These are phyloP conservation scores for Athene noctua DNA, from an alignment of 2,113 vertebrate genomes.

Conservation along the genomic window DNA sequence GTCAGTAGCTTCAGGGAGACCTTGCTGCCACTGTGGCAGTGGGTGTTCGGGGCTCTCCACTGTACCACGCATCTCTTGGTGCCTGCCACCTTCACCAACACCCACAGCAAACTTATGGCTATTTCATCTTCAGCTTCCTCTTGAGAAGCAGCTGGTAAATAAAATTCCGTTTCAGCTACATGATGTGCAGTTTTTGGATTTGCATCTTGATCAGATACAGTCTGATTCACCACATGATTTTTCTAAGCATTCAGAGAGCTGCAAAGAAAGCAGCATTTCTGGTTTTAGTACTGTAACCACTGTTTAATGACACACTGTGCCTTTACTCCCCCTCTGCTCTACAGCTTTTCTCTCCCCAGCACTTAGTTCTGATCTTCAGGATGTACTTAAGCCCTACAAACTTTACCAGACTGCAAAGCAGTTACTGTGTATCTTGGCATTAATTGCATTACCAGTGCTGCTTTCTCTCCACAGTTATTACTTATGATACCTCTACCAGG, in stretches of 20 bases:
- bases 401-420: neutral
- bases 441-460: neutral
- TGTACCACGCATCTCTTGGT: neutral
- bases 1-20: neutral
- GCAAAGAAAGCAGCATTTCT: neutral
- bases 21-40: neutral
- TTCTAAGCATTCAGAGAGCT: neutral
- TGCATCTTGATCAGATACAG: neutral
- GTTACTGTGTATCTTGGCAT: neutral
- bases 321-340: neutral
- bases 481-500: neutral
- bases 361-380: neutral
- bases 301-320: neutral
- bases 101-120: neutral
- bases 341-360: neutral
- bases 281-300: neutral
- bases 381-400: neutral
- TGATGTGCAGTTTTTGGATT: neutral
- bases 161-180: neutral
- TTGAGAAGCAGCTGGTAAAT: neutral
- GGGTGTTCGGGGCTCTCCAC: neutral
- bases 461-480: neutral
- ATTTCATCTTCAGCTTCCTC: neutral
- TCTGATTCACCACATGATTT: neutral
- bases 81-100: neutral